These are phyloP conservation scores for Copsychus sechellarum DNA, from an alignment of 2,113 vertebrate species.

Conservation along the genomic window DNA sequence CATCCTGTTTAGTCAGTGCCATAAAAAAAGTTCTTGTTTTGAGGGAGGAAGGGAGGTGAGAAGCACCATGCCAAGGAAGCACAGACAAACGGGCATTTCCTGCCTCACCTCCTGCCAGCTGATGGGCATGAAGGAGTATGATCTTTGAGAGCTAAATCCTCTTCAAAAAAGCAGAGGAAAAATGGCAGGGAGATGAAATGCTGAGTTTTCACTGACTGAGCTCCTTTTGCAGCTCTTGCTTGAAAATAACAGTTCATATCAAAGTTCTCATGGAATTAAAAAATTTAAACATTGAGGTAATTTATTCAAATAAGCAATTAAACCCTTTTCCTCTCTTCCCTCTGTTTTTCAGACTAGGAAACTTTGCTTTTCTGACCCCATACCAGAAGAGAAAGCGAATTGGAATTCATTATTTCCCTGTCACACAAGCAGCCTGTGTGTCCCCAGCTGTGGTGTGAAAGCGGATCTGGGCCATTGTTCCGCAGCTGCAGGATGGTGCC, in stretches of 20 bases:
- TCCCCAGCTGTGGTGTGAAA: not conserved
- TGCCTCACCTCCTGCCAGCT: not conserved
- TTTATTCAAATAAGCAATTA: not conserved
- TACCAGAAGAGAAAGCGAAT: not conserved
- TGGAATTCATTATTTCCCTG: not conserved
- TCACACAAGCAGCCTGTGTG: slow-evolving; percentile 1
- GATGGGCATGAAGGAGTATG: not conserved
- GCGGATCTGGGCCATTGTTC: not conserved
- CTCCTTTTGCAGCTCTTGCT: not conserved
- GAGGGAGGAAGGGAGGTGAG: not conserved
- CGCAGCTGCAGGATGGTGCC: not conserved
- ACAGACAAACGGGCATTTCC: not conserved
- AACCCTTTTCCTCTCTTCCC: not conserved
- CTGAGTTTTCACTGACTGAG: not conserved
- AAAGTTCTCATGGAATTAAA: not conserved
- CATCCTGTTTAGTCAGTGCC: not conserved
- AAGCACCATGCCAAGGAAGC: not conserved
- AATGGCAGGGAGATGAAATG: not conserved
- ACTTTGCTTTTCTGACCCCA: not conserved
- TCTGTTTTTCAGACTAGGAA: not conserved
- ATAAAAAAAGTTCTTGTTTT: not conserved
- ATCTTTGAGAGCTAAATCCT: not conserved
- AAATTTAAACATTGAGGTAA: not conserved
- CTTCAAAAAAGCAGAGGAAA: not conserved
- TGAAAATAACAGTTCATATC: not conserved